phyloP scores from a whole-genome alignment of 2,113 vertebrate species.

The Upupa epops region DNA sequence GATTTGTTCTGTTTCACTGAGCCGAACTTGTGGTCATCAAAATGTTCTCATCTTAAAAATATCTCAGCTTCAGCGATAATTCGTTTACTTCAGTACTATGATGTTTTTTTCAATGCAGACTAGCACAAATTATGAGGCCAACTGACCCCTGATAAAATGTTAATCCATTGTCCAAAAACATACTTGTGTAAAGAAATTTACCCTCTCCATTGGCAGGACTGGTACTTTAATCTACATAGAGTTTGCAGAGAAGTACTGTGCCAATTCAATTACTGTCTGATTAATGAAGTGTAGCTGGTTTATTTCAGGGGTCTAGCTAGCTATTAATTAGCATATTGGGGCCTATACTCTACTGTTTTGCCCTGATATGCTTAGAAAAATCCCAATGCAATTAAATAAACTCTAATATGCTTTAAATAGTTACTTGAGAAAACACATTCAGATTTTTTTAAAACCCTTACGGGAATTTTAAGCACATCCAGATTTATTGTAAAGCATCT shows the following conservation, averaged over 20 bases:
- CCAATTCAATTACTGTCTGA: constrained; percentile 85
- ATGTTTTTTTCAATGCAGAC: constrained; percentile 4
- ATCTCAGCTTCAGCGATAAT: not conserved
- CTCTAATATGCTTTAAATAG: constrained; percentile 81
- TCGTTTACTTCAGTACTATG: not conserved
- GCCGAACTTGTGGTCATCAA: constrained; percentile 26
- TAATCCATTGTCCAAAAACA: constrained; percentile 19
- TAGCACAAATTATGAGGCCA: not conserved
- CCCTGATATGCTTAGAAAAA: constrained; percentile 82
- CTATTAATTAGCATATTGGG: constrained; percentile 83
- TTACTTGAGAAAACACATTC: constrained; percentile 79
- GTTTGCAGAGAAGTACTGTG: constrained; percentile 78
- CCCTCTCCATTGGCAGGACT: constrained; percentile 63
- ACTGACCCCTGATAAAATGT: constrained; percentile 11
- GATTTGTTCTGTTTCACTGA: constrained; percentile 52
- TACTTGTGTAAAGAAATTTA: constrained; percentile 35
- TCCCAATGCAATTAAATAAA: constrained; percentile 81
- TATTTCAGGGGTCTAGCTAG: constrained; percentile 83
- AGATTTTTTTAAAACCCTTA: constrained; percentile 68
- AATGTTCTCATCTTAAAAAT: constrained; percentile 32
- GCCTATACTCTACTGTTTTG: constrained; percentile 78
- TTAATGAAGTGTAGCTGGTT: constrained; percentile 84
- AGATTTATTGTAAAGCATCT: constrained; percentile 74
- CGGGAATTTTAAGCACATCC: constrained; percentile 74
- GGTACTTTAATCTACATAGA: constrained; percentile 74